These are phyloP conservation scores for Strigamia transsilvanica DNA, from an alignment of 2,888 invertebrate genomes.

Conservation along the genomic window DNA sequence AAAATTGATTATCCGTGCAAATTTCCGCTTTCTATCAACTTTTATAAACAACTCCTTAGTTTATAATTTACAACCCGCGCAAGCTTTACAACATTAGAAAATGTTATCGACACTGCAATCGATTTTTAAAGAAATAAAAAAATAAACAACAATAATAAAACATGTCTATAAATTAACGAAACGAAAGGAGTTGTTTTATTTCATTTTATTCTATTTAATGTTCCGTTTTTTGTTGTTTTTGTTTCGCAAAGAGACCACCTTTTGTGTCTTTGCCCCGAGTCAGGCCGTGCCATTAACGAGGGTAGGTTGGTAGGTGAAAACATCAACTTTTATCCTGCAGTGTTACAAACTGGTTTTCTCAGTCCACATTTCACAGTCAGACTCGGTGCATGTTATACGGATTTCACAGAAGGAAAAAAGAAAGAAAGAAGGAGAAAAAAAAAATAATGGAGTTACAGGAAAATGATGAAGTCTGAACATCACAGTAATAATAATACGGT, in stretches of 20 bases:
- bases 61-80: not conserved
- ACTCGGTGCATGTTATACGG: not conserved
- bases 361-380: not conserved
- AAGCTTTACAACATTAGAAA: not conserved
- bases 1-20: slow-evolving; percentile 1
- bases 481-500: not conserved
- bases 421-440: not conserved
- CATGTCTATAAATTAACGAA: no score
- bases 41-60: not conserved
- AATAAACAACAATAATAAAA: no score
- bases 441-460: not conserved
- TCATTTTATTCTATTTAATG: not conserved
- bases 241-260: not conserved
- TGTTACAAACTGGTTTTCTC: slow-evolving; percentile 20
- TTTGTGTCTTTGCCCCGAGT: slow-evolving; percentile 35
- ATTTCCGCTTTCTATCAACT: not conserved
- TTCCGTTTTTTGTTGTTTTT: not conserved
- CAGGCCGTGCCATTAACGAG: slow-evolving; percentile 7
- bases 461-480: not conserved
- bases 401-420: not conserved
- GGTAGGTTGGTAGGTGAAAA: slow-evolving; percentile 38
- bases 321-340: slow-evolving; percentile 36
- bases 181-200: no score
- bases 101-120: no score
- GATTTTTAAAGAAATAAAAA: no score